Evolutionary conservation across 2,113 vertebrate genomes (phyloP), one percentile per base, ranked within the genome.

Genomic region (Irena cyanogastra): DNA sequence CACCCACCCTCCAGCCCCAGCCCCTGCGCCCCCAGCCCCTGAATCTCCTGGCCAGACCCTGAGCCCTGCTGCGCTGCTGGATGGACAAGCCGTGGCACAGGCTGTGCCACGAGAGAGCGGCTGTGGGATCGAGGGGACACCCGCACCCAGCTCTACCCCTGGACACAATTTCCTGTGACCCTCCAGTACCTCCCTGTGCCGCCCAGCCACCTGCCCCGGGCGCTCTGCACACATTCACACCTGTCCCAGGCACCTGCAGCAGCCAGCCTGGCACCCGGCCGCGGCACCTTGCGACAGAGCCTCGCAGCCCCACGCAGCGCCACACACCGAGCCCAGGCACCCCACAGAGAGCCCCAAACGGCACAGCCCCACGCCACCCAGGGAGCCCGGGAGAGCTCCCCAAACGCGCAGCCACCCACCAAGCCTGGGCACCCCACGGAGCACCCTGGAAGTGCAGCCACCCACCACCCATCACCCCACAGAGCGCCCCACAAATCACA

Each of bases 101-200:
- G n/a, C n/a, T n/a, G n/a, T n/a, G n/a, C n/a, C n/a, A n/a, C n/a
- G n/a, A n/a, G n/a, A n/a, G n/a, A n/a, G n/a, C n/a, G n/a, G n/a
- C n/a, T n/a, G 37, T 5, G 39, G 49, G 54, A 18, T 15, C 3
- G 3, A 8, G n/a, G 39, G 33, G 35, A 16, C 1, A 7, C 47
- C 37, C n/a, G 1, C 12, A 14, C n/a, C 16, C 5, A 2, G 41
- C 10, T 6, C 4, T 0, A 9, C 5, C 21, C 20, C 11, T 1
- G 27, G 33, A 2, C 57, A 27, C 14, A 0, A 22, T 18, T 45
- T 22, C 47, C 47, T 53, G 21, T 7, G 27, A 15, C 6, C 15
- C 33, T 24, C 18, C 59, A 4, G 69, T 1, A 17, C 33, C 49
- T n/a, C n/a, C 49, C 22, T 14, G 39, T 19, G 26, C 33, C 35